Conservation (phyloP, 1,140 invertebrate genomes). For the Araneus ventricosus region DNA sequence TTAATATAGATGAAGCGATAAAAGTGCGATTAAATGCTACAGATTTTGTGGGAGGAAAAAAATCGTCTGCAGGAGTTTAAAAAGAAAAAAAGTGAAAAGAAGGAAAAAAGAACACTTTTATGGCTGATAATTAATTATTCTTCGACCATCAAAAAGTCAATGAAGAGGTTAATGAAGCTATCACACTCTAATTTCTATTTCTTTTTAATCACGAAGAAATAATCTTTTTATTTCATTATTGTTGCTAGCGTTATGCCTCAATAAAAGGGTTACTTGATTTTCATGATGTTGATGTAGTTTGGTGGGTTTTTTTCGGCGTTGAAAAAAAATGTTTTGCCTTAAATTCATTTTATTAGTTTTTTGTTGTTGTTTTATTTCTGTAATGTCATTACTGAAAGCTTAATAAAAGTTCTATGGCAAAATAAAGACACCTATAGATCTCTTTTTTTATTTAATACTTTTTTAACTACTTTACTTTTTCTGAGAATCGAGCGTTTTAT, state of each 20-base stretch:
- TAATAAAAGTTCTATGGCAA: constrained; percentile 52
- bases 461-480: constrained; percentile 11
- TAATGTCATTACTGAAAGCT: constrained; percentile 50
- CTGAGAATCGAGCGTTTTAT: neutral
- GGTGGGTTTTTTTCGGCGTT: neutral
- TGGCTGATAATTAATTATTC: constrained; percentile 70
- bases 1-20: constrained; percentile 65
- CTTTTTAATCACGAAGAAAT: constrained; percentile 52
- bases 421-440: constrained; percentile 8
- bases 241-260: constrained; percentile 10
- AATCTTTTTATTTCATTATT: constrained; percentile 66
- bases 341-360: neutral
- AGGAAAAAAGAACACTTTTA: constrained; percentile 9
- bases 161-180: constrained; percentile 72
- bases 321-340: neutral
- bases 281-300: neutral
- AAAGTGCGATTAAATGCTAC: constrained; percentile 63
- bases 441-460: constrained; percentile 10
- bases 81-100: constrained; percentile 5
- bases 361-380: neutral
- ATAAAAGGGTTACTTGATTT: constrained; percentile 62
- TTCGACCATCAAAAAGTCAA: constrained; percentile 69
- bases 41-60: constrained; percentile 38
- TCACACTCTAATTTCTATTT: constrained; percentile 62
- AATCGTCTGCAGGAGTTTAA: neutral